These are phyloP conservation scores for Drosophila neocordata DNA, from an alignment of 1,140 invertebrate genomes.

Conservation along the genomic window DNA sequence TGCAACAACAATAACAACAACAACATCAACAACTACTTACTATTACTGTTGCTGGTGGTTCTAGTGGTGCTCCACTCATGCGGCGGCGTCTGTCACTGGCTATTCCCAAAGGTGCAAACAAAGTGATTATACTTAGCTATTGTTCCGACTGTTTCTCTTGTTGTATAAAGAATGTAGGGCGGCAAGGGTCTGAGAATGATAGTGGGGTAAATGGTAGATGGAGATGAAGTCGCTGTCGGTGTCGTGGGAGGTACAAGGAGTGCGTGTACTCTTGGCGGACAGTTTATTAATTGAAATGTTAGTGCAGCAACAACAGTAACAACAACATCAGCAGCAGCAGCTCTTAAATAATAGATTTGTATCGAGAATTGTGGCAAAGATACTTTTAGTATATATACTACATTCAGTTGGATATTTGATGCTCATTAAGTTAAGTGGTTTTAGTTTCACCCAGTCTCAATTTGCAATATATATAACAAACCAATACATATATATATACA, in stretches of 20 bases:
- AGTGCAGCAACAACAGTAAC: slow-evolving; percentile 49
- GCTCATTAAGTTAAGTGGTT: slow-evolving; percentile 81
- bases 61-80: slow-evolving; percentile 36
- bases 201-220: slow-evolving; percentile 23
- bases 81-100: slow-evolving; percentile 71
- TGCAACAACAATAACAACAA: neutral
- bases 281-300: slow-evolving; percentile 81
- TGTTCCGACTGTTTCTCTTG: slow-evolving; percentile 61
- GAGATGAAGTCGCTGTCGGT: slow-evolving; percentile 3
- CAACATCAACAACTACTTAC: slow-evolving; percentile 7
- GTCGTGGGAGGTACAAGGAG: slow-evolving; percentile 1
- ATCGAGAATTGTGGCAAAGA: slow-evolving; percentile 76
- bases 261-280: slow-evolving; percentile 51
- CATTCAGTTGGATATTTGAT: slow-evolving; percentile 68
- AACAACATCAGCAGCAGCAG: slow-evolving; percentile 38
- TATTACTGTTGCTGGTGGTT: slow-evolving; percentile 3
- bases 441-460: slow-evolving; percentile 55
- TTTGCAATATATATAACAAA: slow-evolving; percentile 61
- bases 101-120: slow-evolving; percentile 81
- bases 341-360: slow-evolving; percentile 79
- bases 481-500: neutral
- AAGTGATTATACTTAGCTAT: slow-evolving; percentile 81
- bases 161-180: slow-evolving; percentile 36
- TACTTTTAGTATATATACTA: slow-evolving; percentile 20
- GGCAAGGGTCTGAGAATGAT: slow-evolving; percentile 20